Percentiles rank a stretch among this genome's conserved stretches.
These are phyloP conservation scores for Xenus cinereus DNA, from an alignment of 2,113 vertebrate species.

Conservation along the genomic window DNA sequence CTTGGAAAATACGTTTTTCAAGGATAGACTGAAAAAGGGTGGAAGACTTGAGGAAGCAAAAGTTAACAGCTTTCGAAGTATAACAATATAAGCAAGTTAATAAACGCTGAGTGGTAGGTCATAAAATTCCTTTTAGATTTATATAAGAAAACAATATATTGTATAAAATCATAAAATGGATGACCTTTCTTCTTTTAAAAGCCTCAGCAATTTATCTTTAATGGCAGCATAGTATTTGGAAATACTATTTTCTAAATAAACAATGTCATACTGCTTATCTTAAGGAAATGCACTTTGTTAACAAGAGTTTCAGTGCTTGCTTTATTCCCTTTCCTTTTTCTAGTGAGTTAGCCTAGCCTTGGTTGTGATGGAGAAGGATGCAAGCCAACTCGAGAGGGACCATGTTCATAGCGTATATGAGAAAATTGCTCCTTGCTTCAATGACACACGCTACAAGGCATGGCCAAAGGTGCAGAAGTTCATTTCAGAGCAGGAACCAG, in stretches of 20 bases:
- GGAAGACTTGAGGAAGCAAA: neutral
- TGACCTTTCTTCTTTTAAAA: neutral
- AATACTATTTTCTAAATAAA: neutral
- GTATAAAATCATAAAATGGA: neutral
- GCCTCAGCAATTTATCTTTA: neutral
- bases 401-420: constrained; percentile 79
- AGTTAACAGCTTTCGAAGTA: neutral
- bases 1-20: neutral
- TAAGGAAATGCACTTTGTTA: neutral
- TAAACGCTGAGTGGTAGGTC: neutral
- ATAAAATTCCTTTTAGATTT: neutral
- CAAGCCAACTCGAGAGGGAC: constrained; percentile 74
- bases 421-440: constrained; percentile 81
- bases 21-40: neutral
- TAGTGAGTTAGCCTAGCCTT: neutral
- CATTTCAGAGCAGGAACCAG: constrained; percentile 76
- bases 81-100: neutral
- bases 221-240: neutral
- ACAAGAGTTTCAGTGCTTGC: neutral
- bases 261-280: neutral
- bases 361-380: constrained; percentile 78
- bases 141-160: neutral
- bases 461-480: constrained; percentile 81
- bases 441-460: constrained; percentile 76
- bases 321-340: neutral